Conservation (phyloP, 2,797 vertebrate species). For the Fratercula arctica region DNA sequence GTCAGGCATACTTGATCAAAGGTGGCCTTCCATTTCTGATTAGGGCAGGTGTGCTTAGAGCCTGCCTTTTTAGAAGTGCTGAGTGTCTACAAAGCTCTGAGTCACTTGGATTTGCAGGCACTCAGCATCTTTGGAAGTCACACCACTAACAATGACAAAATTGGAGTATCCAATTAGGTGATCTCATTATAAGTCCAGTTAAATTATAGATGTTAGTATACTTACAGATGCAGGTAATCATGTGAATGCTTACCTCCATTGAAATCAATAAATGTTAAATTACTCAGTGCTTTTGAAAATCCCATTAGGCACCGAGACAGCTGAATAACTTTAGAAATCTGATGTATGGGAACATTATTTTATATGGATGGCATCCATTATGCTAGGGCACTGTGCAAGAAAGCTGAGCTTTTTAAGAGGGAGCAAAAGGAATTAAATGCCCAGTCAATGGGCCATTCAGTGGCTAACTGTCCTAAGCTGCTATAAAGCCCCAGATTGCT, state of each 20-base stretch:
- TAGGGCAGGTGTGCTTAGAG: slow-evolving; percentile 11
- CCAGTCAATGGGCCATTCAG: neutral
- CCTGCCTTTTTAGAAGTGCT: slow-evolving; percentile 27
- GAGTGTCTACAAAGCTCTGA: slow-evolving; percentile 32
- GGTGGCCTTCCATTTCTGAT: slow-evolving; percentile 8
- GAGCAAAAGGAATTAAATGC: neutral
- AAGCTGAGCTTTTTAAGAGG: neutral
- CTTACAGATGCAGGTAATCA: slow-evolving; percentile 12
- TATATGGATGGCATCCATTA: neutral
- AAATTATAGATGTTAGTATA: slow-evolving; percentile 1
- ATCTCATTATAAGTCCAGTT: slow-evolving; percentile 12
- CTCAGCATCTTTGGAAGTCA: slow-evolving; percentile 49
- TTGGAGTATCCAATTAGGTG: slow-evolving; percentile 10
- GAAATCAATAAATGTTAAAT: slow-evolving; percentile 39
- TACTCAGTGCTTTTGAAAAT: slow-evolving; percentile 24
- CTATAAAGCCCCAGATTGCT: neutral
- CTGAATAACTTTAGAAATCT: slow-evolving; percentile 13
- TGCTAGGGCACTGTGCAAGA: neutral
- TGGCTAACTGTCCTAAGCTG: neutral
- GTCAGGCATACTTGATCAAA: slow-evolving; percentile 52
- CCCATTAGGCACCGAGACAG: neutral
- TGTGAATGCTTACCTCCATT: neutral
- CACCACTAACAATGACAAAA: slow-evolving; percentile 13
- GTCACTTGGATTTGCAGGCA: slow-evolving; percentile 1
- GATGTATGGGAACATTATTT: neutral